These are phyloP conservation scores for Campaea margaritaria DNA, from an alignment of 2,888 invertebrate genomes.

Conservation along the genomic window DNA sequence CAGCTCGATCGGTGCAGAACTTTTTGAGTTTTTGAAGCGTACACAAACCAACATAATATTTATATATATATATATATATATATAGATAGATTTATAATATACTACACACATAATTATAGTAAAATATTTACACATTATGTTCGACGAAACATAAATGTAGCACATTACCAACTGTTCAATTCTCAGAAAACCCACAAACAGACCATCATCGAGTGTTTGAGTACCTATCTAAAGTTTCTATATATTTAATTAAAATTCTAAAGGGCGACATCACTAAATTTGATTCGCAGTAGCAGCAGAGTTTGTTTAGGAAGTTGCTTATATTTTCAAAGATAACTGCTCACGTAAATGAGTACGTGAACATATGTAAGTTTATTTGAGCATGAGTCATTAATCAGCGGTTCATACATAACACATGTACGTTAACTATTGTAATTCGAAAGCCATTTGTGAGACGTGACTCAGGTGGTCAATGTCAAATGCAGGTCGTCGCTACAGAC, in stretches of 20 bases:
- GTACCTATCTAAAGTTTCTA: neutral
- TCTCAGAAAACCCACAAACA: conserved; percentile 4
- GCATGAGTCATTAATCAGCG: conserved; percentile 32
- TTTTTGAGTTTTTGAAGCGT: too few species aligned
- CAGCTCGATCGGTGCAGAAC: too few species aligned
- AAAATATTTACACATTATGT: neutral
- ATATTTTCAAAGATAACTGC: conserved; percentile 7
- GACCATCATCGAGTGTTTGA: neutral
- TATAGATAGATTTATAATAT: too few species aligned
- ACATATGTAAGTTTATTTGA: conserved; percentile 29
- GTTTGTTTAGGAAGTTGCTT: conserved; percentile 11
- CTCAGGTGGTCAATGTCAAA: conserved; percentile 31
- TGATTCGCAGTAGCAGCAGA: neutral
- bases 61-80: too few species aligned
- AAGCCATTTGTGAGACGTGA: conserved; percentile 34
- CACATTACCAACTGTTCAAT: conserved; percentile 1
- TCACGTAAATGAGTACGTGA: conserved; percentile 27
- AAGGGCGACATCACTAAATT: neutral
- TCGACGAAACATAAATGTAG: neutral
- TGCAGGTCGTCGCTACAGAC: conserved; percentile 21
- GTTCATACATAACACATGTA: conserved; percentile 28
- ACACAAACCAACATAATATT: too few species aligned
- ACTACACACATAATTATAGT: too few species aligned
- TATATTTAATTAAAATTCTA: neutral
- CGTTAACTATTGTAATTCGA: conserved; percentile 33